Conservation (phyloP, 2,888 invertebrate genomes). For the Pandemis cinnamomeana region DNA sequence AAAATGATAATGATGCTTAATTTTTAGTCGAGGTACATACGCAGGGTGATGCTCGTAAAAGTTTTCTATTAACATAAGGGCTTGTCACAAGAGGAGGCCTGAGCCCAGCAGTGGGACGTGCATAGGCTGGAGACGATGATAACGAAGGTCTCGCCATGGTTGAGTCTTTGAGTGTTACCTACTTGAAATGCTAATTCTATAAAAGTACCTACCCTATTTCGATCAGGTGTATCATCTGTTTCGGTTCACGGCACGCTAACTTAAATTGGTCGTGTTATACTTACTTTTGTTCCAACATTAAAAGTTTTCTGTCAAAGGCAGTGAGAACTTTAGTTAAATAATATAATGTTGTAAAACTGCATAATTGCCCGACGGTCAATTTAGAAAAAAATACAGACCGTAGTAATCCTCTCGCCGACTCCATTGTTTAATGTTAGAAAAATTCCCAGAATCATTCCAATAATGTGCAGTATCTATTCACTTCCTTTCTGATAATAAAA, state of each 20-base stretch:
- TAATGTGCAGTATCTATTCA: conserved; percentile 75
- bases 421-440: conserved; percentile 71
- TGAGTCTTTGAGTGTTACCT: too few species aligned
- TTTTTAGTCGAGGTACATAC: too few species aligned
- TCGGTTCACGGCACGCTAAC: neutral
- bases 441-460: conserved; percentile 70
- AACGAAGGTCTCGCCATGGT: too few species aligned
- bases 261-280: neutral
- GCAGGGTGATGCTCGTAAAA: too few species aligned
- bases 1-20: neutral
- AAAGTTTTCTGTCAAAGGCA: neutral
- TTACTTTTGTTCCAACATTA: neutral
- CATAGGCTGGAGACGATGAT: too few species aligned
- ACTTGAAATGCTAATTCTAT: neutral
- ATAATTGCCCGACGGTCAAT: conserved; percentile 27
- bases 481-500: conserved; percentile 78
- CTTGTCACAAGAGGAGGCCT: too few species aligned
- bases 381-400: conserved; percentile 49
- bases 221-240: neutral
- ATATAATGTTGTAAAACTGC: conserved; percentile 2
- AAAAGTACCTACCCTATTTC: neutral
- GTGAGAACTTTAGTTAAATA: neutral
- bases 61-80: too few species aligned
- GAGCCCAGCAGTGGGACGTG: too few species aligned
- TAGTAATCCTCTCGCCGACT: conserved; percentile 50